phyloP scores from a whole-genome alignment of 2,888 invertebrate species.

The Stenodera caucasica region DNA sequence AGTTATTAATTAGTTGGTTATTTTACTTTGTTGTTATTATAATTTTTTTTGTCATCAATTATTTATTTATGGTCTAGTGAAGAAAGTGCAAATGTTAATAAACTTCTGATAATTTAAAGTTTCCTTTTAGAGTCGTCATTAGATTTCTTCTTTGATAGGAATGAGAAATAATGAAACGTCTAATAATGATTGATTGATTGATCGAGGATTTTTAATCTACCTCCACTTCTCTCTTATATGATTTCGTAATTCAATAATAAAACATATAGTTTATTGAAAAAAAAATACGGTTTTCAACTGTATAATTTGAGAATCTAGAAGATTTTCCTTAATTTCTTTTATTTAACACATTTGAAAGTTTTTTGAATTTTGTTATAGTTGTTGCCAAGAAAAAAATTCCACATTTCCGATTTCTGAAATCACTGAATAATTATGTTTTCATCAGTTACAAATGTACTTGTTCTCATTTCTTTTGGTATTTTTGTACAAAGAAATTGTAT shows the following conservation, averaged over 20 bases:
- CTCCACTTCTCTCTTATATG: too few species aligned
- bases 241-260: too few species aligned
- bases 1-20: slow-evolving; percentile 15
- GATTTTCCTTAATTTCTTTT: too few species aligned
- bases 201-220: too few species aligned
- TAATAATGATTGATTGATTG: too few species aligned
- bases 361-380: neutral
- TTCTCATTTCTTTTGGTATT: neutral
- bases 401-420: neutral
- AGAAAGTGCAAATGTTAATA: slow-evolving; percentile 18
- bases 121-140: neutral
- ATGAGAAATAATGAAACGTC: too few species aligned
- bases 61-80: slow-evolving; percentile 27
- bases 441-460: neutral
- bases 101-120: neutral
- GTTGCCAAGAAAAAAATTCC: neutral
- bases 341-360: too few species aligned
- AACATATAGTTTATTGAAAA: too few species aligned
- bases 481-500: neutral
- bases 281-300: too few species aligned
- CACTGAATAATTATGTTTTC: neutral
- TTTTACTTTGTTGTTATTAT: neutral
- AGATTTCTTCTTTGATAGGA: neutral
- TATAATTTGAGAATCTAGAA: too few species aligned
- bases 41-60: slow-evolving; percentile 9